These are phyloP conservation scores for Pachyseris speciosa DNA, from an alignment of 64 coral and sea anemone species.

Conservation along the genomic window DNA sequence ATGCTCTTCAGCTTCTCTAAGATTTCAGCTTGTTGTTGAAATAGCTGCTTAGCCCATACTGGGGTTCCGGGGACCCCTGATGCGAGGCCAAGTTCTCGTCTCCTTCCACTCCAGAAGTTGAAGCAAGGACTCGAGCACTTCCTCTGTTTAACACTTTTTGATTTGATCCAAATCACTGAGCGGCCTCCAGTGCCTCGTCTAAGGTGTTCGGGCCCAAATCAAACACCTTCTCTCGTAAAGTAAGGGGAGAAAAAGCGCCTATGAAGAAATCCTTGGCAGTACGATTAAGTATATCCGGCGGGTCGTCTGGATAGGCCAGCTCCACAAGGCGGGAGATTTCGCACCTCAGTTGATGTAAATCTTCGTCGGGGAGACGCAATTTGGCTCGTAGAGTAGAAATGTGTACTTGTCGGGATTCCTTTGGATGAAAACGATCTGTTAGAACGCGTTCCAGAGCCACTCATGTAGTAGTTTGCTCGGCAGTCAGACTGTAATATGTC, in stretches of 20 bases:
- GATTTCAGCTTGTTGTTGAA: background rate
- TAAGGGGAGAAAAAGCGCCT: background rate
- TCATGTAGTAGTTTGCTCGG: background rate
- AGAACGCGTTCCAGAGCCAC: background rate
- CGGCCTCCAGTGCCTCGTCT: background rate
- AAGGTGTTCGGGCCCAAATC: background rate
- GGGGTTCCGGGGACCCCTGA: background rate
- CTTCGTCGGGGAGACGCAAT: background rate
- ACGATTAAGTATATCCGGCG: background rate
- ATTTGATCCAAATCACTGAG: background rate
- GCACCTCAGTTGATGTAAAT: background rate
- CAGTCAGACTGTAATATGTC: constrained; percentile 1
- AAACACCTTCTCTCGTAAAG: constrained; percentile 14
- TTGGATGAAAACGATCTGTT: background rate
- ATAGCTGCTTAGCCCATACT: background rate
- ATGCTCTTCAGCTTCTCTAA: constrained; percentile 6
- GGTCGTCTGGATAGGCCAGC: constrained; percentile 10
- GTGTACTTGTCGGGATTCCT: background rate
- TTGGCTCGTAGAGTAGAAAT: background rate
- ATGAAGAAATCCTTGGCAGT: background rate
- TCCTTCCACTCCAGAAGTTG: background rate
- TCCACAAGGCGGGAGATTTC: background rate
- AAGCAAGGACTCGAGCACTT: constrained; percentile 4
- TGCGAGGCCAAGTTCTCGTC: background rate
- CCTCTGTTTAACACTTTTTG: background rate